Conservation (phyloP, 2,888 invertebrate genomes). For the Ophion costatus region DNA sequence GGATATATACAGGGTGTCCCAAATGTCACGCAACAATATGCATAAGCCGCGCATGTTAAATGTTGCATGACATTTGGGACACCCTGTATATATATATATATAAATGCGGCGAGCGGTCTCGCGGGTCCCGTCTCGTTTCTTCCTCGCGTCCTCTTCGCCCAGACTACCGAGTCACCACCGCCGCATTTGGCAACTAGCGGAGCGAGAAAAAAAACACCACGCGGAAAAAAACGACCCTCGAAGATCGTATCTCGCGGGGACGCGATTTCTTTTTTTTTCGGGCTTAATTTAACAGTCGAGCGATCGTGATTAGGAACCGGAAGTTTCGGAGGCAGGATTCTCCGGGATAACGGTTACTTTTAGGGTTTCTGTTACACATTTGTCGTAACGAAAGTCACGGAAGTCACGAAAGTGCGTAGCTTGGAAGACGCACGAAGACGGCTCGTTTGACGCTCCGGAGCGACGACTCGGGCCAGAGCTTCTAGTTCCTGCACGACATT, state of each 20-base stretch:
- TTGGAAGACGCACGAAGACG: too few relatives aligned
- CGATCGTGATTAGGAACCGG: slow-evolving; percentile 48
- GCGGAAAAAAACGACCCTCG: slow-evolving; percentile 6
- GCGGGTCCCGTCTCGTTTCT: slow-evolving; percentile 37
- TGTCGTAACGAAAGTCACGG: too few relatives aligned
- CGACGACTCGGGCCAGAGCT: too few relatives aligned
- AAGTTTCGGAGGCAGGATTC: slow-evolving; percentile 13
- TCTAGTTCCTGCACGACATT: too few relatives aligned
- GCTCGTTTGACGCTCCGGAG: too few relatives aligned
- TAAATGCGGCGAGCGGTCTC: not conserved
- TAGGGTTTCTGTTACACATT: not conserved
- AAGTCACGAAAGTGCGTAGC: too few relatives aligned
- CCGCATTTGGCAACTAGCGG: slow-evolving; percentile 9
- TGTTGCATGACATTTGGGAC: too few relatives aligned
- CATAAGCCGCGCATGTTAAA: too few relatives aligned
- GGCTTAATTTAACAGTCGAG: slow-evolving; percentile 48
- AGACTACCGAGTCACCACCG: slow-evolving; percentile 1
- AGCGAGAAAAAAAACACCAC: not conserved
- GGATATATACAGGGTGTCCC: too few relatives aligned
- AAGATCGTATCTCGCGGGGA: slow-evolving; percentile 9
- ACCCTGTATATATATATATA: too few relatives aligned
- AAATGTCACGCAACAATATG: too few relatives aligned
- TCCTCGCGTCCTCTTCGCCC: not conserved
- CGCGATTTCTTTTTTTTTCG: slow-evolving; percentile 23
- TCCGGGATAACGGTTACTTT: not conserved